A percentile compares a stretch with the other conserved stretches of the same genome.
phyloP scores from a whole-genome alignment of 1,140 invertebrate species.

The Leptinotarsa undecemlineata region DNA sequence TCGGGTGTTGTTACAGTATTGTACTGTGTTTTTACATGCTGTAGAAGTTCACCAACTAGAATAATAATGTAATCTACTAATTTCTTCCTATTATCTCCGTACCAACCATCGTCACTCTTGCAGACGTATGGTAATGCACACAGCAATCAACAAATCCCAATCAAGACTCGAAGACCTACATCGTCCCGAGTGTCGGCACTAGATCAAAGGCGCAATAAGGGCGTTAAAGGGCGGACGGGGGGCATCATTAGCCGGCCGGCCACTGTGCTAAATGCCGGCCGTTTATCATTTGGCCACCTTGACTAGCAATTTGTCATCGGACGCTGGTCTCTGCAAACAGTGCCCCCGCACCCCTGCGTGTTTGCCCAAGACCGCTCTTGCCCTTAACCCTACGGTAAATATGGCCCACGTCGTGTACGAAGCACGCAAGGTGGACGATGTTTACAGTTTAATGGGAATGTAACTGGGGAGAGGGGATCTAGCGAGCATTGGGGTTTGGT shows the following conservation, averaged over 20 bases:
- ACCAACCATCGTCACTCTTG: neutral
- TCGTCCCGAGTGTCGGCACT: constrained; percentile 40
- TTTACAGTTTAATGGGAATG: constrained; percentile 33
- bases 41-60: too few relatives aligned
- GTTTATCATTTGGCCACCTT: constrained; percentile 50
- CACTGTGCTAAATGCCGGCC: constrained; percentile 45
- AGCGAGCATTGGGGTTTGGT: neutral
- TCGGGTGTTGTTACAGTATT: too few relatives aligned
- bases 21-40: too few relatives aligned
- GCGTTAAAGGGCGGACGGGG: constrained; percentile 46
- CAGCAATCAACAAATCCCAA: constrained; percentile 21
- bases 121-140: neutral
- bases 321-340: constrained; percentile 38
- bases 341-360: constrained; percentile 27
- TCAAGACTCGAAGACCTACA: constrained; percentile 14
- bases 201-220: constrained; percentile 50
- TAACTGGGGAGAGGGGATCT: constrained; percentile 18
- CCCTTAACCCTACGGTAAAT: constrained; percentile 36
- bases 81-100: too few relatives aligned
- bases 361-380: constrained; percentile 45
- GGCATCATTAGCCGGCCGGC: constrained; percentile 46
- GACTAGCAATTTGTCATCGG: constrained; percentile 51
- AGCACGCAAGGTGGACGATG: constrained; percentile 30
- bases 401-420: constrained; percentile 16
- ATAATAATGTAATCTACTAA: too few relatives aligned